Base-by-base conservation (phyloP, 1,140 invertebrate species). In the Manduca sexta region DNA sequence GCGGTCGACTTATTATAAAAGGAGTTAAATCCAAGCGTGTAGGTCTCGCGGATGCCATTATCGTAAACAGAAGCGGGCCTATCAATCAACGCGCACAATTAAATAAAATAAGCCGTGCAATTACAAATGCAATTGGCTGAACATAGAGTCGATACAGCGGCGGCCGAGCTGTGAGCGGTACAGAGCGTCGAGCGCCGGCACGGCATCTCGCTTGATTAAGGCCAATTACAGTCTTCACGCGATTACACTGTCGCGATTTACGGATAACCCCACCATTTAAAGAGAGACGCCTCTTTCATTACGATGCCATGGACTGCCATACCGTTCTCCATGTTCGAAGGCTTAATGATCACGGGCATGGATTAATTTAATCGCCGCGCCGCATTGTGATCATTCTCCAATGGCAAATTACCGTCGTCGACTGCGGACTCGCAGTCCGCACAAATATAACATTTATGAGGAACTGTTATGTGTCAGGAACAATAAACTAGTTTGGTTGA, bases 121-220 rank as follows among this genome's bases (percentile, higher is more conserved):
- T 63, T 63, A 58, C 37, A 16, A 42, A 51, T 63, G 62, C 64
- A 69, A 74, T 70, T 64, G 63, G 65, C 60, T 65, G 66, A 58
- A 64, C 45, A 66, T 60, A 63, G 56, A 62, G 57, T 49, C 58
- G 59, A 58, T 64, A 64, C 49, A 46, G 60, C 54, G 51, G 64
- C 44, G 44, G 34, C 39, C 46, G 45, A 15, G 34, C 11, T 4
- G 14, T n/a, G 33, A n/a, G 33, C 33, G 13, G 6, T 30, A 30
- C 11, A 4, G 33, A 12, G 13, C 13, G 14, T n/a, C 34, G n/a
- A 14, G n/a, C n/a, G 14, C 34, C 6, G 26, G 60, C 70, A 67
- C 70, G 69, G 71, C 64, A 77, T 73, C 62, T 78, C 61, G 68
- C 74, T 78, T 78, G 65, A 80, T 79, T 83, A 75, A 69, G 55